phyloP scores from a whole-genome alignment of 2,888 invertebrate species.

The Netelia melanura region DNA sequence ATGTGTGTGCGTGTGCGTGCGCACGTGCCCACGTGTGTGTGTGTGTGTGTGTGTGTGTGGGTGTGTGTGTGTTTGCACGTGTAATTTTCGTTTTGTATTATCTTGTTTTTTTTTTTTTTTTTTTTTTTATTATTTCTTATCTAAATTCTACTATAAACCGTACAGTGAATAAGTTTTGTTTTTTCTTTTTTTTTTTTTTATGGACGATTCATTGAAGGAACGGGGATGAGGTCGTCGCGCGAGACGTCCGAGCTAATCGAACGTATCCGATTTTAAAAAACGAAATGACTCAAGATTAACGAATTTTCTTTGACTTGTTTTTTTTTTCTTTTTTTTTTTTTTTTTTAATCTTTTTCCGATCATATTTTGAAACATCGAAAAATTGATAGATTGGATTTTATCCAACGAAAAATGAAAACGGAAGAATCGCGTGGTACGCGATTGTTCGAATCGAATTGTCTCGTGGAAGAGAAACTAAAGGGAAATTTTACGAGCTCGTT shows the following conservation, averaged over 20 bases:
- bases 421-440: neutral
- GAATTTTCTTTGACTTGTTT: no score
- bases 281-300: neutral
- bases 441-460: slow-evolving; percentile 21
- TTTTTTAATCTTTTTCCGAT: no score
- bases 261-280: slow-evolving; percentile 27
- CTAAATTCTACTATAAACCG: slow-evolving; percentile 63
- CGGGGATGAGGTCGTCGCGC: slow-evolving; percentile 57
- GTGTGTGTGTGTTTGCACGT: neutral
- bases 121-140: slow-evolving; percentile 34
- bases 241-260: slow-evolving; percentile 42
- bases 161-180: slow-evolving; percentile 63
- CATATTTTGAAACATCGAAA: no score
- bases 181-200: slow-evolving; percentile 17
- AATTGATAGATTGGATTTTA: no score
- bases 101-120: slow-evolving; percentile 4
- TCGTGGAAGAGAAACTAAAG: neutral
- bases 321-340: neutral
- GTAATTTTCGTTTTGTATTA: slow-evolving; percentile 8
- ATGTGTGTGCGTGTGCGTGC: neutral
- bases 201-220: slow-evolving; percentile 66
- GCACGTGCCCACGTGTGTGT: neutral
- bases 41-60: neutral
- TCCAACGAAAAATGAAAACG: no score
- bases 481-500: slow-evolving; percentile 26